phyloP scores from a whole-genome alignment of 2,113 vertebrate species.

The Nibea albiflora region DNA sequence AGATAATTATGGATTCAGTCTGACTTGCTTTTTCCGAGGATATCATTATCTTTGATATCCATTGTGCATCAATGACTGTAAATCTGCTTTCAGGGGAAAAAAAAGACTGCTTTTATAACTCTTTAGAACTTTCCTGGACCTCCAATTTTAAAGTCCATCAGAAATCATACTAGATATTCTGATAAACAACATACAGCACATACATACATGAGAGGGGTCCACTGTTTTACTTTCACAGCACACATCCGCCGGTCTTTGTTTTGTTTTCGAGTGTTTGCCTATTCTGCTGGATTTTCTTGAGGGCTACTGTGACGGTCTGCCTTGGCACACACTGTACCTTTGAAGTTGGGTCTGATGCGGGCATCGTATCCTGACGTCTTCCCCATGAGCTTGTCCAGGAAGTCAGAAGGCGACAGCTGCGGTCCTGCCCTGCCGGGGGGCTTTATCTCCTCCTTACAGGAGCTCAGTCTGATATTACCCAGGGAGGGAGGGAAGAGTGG shows the following conservation, averaged over 20 bases:
- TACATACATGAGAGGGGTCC: slow-evolving; percentile 4
- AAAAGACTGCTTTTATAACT: background rate
- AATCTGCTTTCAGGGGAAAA: background rate
- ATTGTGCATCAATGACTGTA: background rate
- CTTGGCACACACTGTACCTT: slow-evolving; percentile 84
- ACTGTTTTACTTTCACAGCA: slow-evolving; percentile 35
- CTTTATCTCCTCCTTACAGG: slow-evolving; percentile 91
- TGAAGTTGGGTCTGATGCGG: slow-evolving; percentile 96
- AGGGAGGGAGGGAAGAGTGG: slow-evolving; percentile 28
- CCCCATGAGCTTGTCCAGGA: slow-evolving; percentile 98
- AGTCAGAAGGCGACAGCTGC: slow-evolving; percentile 93
- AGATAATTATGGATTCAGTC: background rate
- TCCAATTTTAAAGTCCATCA: background rate
- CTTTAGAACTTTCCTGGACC: background rate
- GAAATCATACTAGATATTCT: slow-evolving; percentile 1
- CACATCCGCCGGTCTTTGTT: slow-evolving; percentile 21
- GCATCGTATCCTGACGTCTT: slow-evolving; percentile 93
- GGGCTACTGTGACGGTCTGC: slow-evolving; percentile 16
- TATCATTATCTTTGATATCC: no score
- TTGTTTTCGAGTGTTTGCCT: slow-evolving; percentile 37
- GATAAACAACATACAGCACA: background rate
- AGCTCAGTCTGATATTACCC: slow-evolving; percentile 85
- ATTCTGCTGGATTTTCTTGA: slow-evolving; percentile 37
- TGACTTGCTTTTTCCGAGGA: background rate
- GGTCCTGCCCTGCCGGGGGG: slow-evolving; percentile 79